Percentiles rank a stretch among this genome's conserved stretches.
Evolutionary conservation across 1,140 invertebrate genomes (phyloP).

Genomic region (Caenorhabditis elegans): DNA sequence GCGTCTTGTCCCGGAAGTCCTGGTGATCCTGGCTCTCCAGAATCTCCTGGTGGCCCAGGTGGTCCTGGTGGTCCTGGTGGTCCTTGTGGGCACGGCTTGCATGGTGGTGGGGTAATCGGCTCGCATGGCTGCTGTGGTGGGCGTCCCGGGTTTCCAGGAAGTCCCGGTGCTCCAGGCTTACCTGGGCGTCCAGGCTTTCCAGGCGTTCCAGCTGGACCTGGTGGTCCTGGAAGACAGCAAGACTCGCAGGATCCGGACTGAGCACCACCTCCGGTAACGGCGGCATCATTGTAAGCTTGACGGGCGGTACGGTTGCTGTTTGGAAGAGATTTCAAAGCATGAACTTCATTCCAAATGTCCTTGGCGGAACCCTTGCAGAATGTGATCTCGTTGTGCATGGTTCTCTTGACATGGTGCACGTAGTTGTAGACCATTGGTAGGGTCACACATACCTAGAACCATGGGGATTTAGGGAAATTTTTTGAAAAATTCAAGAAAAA

Average conservation of each 20-base stretch:
- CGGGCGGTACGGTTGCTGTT: constrained; percentile 48
- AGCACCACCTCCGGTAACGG: background rate
- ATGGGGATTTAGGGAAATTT: background rate
- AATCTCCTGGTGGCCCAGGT: constrained; percentile 39
- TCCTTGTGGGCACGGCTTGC: constrained; percentile 49
- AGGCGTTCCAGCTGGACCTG: constrained; percentile 42
- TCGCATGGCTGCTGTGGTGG: constrained; percentile 46
- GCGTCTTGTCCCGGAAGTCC: constrained; percentile 37
- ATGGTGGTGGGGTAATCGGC: constrained; percentile 45
- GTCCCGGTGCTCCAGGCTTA: constrained; percentile 47
- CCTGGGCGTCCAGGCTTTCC: constrained; percentile 46
- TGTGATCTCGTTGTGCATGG: constrained; percentile 39
- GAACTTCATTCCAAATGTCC: constrained; percentile 52
- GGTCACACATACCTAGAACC: constrained; percentile 42
- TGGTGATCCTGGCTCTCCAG: constrained; percentile 20
- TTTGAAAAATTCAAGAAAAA: background rate
- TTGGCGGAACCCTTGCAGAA: constrained; percentile 50
- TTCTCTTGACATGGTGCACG: constrained; percentile 38
- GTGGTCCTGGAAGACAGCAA: constrained; percentile 44
- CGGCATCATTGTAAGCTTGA: constrained; percentile 48
- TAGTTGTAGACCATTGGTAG: constrained; percentile 50
- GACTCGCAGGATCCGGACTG: constrained; percentile 37
- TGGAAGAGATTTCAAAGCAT: constrained; percentile 45
- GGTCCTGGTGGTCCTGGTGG: constrained; percentile 47
- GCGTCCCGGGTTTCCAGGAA: constrained; percentile 45